These are phyloP conservation scores for Haplochromis vanheusdeni DNA, from an alignment of 2,113 vertebrate species.

Conservation along the genomic window DNA sequence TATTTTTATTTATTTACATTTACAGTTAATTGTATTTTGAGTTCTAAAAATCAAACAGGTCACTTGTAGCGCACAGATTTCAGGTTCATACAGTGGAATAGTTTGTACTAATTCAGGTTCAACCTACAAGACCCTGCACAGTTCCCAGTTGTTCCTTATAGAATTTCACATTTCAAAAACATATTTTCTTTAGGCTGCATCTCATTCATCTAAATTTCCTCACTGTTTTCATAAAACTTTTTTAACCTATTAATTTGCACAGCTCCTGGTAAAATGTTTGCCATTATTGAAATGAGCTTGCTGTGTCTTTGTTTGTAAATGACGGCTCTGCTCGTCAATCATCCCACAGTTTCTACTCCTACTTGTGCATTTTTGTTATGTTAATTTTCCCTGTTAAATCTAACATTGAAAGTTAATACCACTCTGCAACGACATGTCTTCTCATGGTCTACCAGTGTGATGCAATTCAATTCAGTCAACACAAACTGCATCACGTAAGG, in stretches of 20 bases:
- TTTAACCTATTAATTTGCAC: neutral
- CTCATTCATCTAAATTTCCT: neutral
- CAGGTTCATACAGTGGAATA: neutral
- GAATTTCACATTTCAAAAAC: neutral
- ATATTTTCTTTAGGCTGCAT: neutral
- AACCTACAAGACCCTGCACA: neutral
- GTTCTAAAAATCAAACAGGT: neutral
- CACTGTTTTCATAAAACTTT: neutral
- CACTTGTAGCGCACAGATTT: neutral
- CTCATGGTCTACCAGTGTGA: neutral
- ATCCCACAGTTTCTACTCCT: neutral
- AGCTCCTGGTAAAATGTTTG: neutral
- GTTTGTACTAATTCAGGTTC: neutral
- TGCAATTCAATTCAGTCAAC: neutral
- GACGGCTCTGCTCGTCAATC: neutral
- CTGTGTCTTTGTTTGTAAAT: neutral
- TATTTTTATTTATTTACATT: neutral
- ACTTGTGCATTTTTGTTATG: neutral
- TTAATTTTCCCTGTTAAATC: neutral
- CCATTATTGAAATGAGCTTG: neutral
- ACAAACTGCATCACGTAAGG: neutral
- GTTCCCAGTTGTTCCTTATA: accelerated
- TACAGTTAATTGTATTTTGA: neutral
- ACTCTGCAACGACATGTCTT: neutral
- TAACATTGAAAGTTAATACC: neutral